phyloP scores from a whole-genome alignment of 1,140 invertebrate genomes.

The Anastrepha ludens region DNA sequence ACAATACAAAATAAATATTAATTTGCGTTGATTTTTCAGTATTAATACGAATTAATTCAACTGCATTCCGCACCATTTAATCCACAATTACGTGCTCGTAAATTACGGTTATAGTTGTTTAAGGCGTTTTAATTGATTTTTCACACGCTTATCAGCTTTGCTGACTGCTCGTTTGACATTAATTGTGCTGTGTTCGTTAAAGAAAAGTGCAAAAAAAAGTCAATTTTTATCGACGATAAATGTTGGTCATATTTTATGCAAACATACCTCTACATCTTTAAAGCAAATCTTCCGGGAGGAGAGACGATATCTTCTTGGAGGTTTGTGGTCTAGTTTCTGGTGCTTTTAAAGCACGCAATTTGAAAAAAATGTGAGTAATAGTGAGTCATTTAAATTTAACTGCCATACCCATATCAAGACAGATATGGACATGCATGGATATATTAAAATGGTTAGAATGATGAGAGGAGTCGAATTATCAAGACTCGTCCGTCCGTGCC shows the following conservation, averaged over 20 bases:
- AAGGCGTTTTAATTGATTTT: constrained; percentile 46
- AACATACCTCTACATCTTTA: background rate
- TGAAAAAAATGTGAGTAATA: too few relatives aligned
- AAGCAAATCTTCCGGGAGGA: too few relatives aligned
- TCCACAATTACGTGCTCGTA: constrained; percentile 37
- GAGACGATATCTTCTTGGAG: too few relatives aligned
- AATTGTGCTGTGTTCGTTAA: background rate
- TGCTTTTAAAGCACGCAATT: too few relatives aligned
- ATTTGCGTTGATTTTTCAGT: constrained; percentile 12
- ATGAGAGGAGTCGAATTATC: too few relatives aligned
- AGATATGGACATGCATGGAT: too few relatives aligned
- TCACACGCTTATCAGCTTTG: constrained; percentile 24
- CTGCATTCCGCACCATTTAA: constrained; percentile 32
- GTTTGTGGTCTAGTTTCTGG: too few relatives aligned
- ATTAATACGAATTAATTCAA: constrained; percentile 31
- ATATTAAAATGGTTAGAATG: too few relatives aligned
- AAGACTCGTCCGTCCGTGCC: too few relatives aligned
- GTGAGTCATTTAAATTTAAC: too few relatives aligned
- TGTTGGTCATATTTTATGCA: background rate
- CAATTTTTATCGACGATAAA: background rate
- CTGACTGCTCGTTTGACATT: constrained; percentile 13
- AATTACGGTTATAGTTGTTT: constrained; percentile 39
- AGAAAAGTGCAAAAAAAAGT: background rate
- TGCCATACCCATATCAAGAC: too few relatives aligned
- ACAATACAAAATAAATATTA: background rate